Percentiles rank a stretch among this genome's conserved stretches.
phyloP scores from a whole-genome alignment of 2,797 vertebrate species.

The Adrianichthys oophorus region DNA sequence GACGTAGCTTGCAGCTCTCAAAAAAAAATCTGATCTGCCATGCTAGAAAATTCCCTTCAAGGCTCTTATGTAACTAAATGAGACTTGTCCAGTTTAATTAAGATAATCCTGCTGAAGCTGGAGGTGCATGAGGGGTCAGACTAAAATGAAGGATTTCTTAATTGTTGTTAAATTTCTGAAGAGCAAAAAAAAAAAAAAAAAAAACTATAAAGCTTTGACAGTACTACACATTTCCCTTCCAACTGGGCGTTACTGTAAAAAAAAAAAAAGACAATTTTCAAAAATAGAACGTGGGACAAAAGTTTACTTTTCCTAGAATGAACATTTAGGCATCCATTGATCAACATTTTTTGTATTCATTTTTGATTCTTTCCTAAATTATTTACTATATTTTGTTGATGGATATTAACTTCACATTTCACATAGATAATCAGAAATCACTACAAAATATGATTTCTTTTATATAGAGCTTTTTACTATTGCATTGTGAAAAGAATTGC shows the following conservation, averaged over 20 bases:
- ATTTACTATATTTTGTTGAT: no score
- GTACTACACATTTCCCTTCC: neutral
- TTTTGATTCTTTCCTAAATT: no score
- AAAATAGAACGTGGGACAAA: neutral
- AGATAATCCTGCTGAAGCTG: slow-evolving; percentile 22
- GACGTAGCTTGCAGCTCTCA: slow-evolving; percentile 27
- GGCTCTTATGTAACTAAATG: slow-evolving; percentile 31
- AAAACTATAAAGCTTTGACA: neutral
- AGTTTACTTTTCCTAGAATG: no score
- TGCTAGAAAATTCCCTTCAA: slow-evolving; percentile 16
- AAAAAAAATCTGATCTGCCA: slow-evolving; percentile 33
- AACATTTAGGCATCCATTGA: no score
- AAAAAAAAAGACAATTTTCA: no score
- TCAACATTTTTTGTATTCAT: no score
- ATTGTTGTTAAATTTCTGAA: slow-evolving; percentile 17
- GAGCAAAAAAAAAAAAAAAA: slow-evolving; percentile 1
- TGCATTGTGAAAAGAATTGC: no score
- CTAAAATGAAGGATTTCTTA: slow-evolving; percentile 25
- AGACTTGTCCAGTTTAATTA: slow-evolving; percentile 43
- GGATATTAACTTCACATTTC: no score
- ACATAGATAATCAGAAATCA: no score
- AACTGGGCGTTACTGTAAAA: no score
- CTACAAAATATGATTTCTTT: no score
- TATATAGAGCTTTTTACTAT: no score
- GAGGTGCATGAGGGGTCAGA: slow-evolving; percentile 20